Base-by-base conservation (phyloP, 2,797 vertebrate genomes). In the Valencia hispanica region DNA sequence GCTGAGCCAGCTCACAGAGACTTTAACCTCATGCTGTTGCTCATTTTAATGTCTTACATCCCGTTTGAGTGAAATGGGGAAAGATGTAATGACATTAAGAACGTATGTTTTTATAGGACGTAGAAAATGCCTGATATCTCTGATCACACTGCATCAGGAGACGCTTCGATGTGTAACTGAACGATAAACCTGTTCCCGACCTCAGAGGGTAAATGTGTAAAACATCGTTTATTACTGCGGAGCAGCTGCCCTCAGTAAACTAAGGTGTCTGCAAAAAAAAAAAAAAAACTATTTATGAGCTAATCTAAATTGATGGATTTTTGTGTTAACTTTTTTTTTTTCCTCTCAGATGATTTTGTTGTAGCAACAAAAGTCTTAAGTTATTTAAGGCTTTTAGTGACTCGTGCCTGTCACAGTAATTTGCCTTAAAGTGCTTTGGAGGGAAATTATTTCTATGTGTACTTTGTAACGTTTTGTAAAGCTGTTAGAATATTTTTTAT, bases 401-500 rank as follows among this genome's bases (percentile, higher is more conserved):
- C 89, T 91, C 61, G 91, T 92, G 92, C 92, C 93, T 92, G 94
- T 93, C 90, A 91, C 91, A 89, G 91, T 94, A 91, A 92, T 93
- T 92, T 92, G 92, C 94, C 94, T 93, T 94, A 88, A 92, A 94
- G 91, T 93, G 91, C 88, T 94, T 90, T 83, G 85, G 87, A 89
- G 65, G 65, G 85, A 86, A 84, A 87, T 90, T n/a, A 88, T 93
- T 91, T 93, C 88, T 92, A 89, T 89, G 90, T 94, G 92, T 94
- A 94, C 90, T 94, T 90, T 92, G 93, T 92, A 92, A 92, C 91
- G 92, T 94, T 95, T 95, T 94, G 94, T 94, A 96, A 95, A 88
- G 91, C 90, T 94, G 93, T 95, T 94, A 95, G 93, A 93, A 94
- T 93, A 91, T 95, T 95, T 96, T 94, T 94, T 95, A 95, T 93